A percentile compares a stretch with the other conserved stretches of the same genome.
Evolutionary conservation across 1,140 invertebrate genomes (phyloP).

Genomic region (Theocolax elegans): DNA sequence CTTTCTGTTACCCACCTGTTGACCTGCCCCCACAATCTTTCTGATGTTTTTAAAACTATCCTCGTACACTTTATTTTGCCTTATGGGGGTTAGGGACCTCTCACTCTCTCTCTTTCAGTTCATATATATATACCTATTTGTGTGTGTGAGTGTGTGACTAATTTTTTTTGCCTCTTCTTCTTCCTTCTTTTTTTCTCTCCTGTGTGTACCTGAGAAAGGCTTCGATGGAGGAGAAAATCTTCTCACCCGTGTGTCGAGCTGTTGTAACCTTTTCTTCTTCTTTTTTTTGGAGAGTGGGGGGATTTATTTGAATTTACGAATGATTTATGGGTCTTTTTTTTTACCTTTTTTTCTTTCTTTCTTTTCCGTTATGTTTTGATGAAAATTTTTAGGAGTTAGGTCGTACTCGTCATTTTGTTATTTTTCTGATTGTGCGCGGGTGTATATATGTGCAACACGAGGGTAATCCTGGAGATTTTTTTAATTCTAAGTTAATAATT

Average conservation of each 20-base stretch:
- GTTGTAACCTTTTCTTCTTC: constrained; percentile 9
- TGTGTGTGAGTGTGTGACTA: constrained; percentile 7
- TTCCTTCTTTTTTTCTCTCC: neutral
- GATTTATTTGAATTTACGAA: constrained; percentile 17
- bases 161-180: constrained; percentile 4
- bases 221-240: constrained; percentile 26
- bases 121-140: neutral
- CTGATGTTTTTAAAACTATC: constrained; percentile 49
- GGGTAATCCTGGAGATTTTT: too few relatives aligned
- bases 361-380: too few relatives aligned
- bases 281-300: too few relatives aligned
- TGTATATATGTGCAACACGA: too few relatives aligned
- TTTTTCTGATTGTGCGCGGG: too few relatives aligned
- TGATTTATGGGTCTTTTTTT: constrained; percentile 33
- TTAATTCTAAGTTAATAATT: too few relatives aligned
- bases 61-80: constrained; percentile 58
- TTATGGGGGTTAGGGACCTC: constrained; percentile 56
- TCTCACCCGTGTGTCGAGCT: constrained; percentile 16
- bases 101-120: constrained; percentile 28
- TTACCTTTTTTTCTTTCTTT: too few relatives aligned
- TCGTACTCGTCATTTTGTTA: too few relatives aligned
- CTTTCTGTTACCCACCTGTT: constrained; percentile 65
- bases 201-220: constrained; percentile 31
- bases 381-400: too few relatives aligned
- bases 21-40: constrained; percentile 51